A percentile compares a stretch with the other conserved stretches of the same genome.
phyloP scores from a whole-genome alignment of 2,797 vertebrate species.

The Fratercula arctica region DNA sequence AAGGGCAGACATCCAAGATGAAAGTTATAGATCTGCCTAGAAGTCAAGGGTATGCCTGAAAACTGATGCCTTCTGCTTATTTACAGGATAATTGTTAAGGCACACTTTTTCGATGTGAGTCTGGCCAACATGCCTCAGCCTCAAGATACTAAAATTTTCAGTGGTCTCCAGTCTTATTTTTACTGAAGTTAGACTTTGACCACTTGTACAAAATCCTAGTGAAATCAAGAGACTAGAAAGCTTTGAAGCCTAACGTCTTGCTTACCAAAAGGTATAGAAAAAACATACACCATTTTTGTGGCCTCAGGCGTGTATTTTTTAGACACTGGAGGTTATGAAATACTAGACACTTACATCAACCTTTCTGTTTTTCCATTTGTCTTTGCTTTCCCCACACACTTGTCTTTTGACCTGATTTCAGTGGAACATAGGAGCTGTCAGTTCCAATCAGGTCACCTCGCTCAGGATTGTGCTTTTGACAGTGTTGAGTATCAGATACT shows the following conservation, averaged over 20 bases:
- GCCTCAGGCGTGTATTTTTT: neutral
- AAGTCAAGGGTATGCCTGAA: neutral
- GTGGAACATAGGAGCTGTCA: constrained; percentile 52
- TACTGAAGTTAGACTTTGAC: neutral
- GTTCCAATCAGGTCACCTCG: constrained; percentile 11
- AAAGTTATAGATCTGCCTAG: neutral
- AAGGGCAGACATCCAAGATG: neutral
- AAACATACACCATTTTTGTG: neutral
- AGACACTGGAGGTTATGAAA: neutral
- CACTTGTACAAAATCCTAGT: neutral
- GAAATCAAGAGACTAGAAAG: neutral
- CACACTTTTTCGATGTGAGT: neutral
- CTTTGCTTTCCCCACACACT: constrained; percentile 35
- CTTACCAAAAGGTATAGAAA: neutral
- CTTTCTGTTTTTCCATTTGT: constrained; percentile 43
- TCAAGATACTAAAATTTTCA: neutral
- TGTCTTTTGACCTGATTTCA: constrained; percentile 63
- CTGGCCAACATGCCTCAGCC: neutral
- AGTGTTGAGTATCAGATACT: neutral
- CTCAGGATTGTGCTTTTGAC: constrained; percentile 34
- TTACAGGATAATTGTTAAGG: neutral
- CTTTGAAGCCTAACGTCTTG: neutral
- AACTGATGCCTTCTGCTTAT: neutral
- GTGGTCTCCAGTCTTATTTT: neutral
- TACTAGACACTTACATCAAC: constrained; percentile 35